These are phyloP conservation scores for Diachrysia chrysitis DNA, from an alignment of 2,888 invertebrate species.

Conservation along the genomic window DNA sequence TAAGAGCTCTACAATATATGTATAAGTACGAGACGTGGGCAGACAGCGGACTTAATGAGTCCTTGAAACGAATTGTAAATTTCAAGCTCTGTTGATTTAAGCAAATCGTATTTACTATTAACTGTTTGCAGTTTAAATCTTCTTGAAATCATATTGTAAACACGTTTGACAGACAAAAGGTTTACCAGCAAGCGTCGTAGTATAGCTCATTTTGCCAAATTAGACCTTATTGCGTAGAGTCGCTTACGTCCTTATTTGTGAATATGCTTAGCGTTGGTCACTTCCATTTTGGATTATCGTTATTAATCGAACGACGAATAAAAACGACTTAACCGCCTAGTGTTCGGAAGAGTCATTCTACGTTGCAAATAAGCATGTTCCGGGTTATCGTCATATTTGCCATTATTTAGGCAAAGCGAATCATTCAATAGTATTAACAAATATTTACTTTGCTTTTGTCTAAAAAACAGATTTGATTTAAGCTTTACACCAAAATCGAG, in stretches of 20 bases:
- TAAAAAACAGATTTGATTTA: background rate
- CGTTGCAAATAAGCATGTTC: constrained; percentile 1
- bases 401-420: background rate
- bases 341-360: background rate
- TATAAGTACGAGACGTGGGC: background rate
- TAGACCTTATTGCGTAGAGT: background rate
- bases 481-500: background rate
- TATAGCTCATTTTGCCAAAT: constrained; percentile 18
- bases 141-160: constrained; percentile 23
- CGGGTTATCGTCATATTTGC: constrained; percentile 2
- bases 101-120: constrained; percentile 16
- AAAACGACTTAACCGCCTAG: background rate
- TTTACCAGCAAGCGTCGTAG: constrained; percentile 12
- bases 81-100: constrained; percentile 18
- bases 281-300: background rate
- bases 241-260: background rate
- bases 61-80: constrained; percentile 33
- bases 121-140: constrained; percentile 28
- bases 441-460: background rate
- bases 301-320: background rate
- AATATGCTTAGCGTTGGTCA: background rate
- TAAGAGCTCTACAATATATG: background rate
- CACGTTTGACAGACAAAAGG: constrained; percentile 25
- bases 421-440: background rate
- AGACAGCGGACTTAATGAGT: background rate